Evolutionary conservation across 2,113 vertebrate species (phyloP).

Genomic region (Nothobranchius kuhntae): DNA sequence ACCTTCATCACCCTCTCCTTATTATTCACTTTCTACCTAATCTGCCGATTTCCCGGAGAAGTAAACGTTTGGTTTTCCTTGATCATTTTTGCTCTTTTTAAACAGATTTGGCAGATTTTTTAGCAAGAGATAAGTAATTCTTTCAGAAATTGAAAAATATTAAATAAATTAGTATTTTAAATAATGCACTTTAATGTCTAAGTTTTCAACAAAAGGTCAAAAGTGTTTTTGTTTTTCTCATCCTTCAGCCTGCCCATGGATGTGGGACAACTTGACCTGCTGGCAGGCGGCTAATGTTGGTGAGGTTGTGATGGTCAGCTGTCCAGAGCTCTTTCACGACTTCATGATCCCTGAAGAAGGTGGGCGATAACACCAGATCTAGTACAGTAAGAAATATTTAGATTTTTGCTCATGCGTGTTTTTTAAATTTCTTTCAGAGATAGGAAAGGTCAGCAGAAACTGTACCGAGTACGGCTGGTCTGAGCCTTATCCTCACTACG

Average conservation of each 20-base stretch:
- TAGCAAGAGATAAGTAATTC: too few relatives aligned
- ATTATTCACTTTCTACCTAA: too few relatives aligned
- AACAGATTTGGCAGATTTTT: too few relatives aligned
- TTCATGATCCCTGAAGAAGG: slow-evolving; percentile 89
- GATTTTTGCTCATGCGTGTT: neutral
- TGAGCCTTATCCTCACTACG: slow-evolving; percentile 92
- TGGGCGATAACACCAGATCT: slow-evolving; percentile 54
- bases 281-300: slow-evolving; percentile 89
- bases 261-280: slow-evolving; percentile 98
- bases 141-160: too few relatives aligned
- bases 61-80: too few relatives aligned
- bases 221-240: neutral
- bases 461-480: slow-evolving; percentile 95
- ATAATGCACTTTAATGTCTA: too few relatives aligned
- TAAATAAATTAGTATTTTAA: too few relatives aligned
- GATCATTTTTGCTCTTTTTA: too few relatives aligned
- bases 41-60: too few relatives aligned
- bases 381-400: neutral
- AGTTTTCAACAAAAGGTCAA: too few relatives aligned
- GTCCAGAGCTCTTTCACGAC: slow-evolving; percentile 86
- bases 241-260: slow-evolving; percentile 85
- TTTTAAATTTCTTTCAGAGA: slow-evolving; percentile 59
- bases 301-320: slow-evolving; percentile 87
- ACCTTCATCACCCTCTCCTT: too few relatives aligned
- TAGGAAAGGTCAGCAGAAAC: slow-evolving; percentile 88